phyloP scores from a whole-genome alignment of 37 sponge, comb jelly and placozoan genomes.

The Petrosia ficiformis region DNA sequence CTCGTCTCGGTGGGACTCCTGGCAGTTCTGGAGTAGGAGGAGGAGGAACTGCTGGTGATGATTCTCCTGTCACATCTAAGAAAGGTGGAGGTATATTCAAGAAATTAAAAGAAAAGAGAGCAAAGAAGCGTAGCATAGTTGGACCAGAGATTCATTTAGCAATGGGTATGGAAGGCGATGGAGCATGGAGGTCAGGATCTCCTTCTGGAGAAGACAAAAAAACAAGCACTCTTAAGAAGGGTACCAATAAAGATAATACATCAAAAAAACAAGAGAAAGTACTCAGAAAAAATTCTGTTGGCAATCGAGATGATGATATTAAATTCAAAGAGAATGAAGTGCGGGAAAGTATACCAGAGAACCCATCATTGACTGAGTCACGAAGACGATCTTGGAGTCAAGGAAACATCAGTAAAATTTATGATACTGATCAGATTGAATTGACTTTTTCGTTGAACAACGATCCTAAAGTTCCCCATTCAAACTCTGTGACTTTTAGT shows the following conservation, averaged over 20 bases:
- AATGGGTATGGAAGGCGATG: neutral
- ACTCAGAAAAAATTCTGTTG: neutral
- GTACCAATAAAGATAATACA: neutral
- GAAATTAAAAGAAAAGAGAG: constrained; percentile 59
- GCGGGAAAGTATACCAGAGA: neutral
- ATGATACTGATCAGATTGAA: constrained; percentile 1
- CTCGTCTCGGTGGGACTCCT: constrained; percentile 30
- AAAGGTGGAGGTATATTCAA: constrained; percentile 36
- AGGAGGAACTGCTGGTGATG: constrained; percentile 8
- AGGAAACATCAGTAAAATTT: neutral
- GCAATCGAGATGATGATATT: too few species aligned
- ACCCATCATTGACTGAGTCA: too few species aligned
- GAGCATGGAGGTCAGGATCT: neutral
- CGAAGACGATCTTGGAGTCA: neutral
- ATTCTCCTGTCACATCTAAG: too few species aligned
- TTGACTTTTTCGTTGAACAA: neutral
- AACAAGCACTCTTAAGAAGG: neutral
- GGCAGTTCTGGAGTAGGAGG: neutral
- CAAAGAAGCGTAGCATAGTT: constrained; percentile 48
- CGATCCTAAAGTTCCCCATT: neutral
- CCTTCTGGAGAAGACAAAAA: neutral
- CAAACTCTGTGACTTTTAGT: neutral
- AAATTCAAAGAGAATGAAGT: too few species aligned
- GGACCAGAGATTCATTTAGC: constrained; percentile 36
- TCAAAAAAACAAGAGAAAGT: neutral